These are phyloP conservation scores for Agelastica alni DNA, from an alignment of 2,888 invertebrate species.

Conservation along the genomic window DNA sequence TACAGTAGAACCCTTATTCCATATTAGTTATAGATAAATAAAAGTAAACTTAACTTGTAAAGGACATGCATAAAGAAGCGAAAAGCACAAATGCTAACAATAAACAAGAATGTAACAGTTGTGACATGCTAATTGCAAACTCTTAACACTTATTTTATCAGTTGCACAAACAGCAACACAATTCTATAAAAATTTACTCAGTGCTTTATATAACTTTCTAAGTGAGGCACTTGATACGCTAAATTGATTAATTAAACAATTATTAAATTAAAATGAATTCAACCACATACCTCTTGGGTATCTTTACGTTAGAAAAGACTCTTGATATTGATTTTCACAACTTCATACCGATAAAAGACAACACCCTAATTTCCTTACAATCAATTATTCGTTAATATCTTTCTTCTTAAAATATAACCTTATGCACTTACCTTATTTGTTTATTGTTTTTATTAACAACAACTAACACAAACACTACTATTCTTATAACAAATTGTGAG, in stretches of 20 bases:
- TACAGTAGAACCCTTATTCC: too few species aligned
- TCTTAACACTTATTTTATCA: slow-evolving; percentile 9
- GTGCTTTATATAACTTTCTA: too few species aligned
- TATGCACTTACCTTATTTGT: slow-evolving; percentile 32
- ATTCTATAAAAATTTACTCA: too few species aligned
- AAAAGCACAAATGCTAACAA: slow-evolving; percentile 21
- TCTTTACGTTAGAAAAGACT: slow-evolving; percentile 4
- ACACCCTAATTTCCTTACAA: slow-evolving; percentile 33
- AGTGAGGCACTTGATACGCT: too few species aligned
- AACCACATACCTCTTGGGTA: slow-evolving; percentile 7
- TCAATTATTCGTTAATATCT: neutral
- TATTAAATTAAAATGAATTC: neutral
- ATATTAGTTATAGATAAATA: too few species aligned
- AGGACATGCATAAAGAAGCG: slow-evolving; percentile 27
- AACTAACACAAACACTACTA: slow-evolving; percentile 33
- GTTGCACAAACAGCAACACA: too few species aligned
- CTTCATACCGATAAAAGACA: slow-evolving; percentile 32
- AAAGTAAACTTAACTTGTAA: too few species aligned
- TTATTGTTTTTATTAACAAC: slow-evolving; percentile 32
- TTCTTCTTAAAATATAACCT: neutral
- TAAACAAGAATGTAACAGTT: neutral
- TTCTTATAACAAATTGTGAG: slow-evolving; percentile 23
- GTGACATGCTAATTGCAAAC: slow-evolving; percentile 18
- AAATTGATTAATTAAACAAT: neutral
- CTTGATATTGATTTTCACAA: slow-evolving; percentile 36